Evolutionary conservation across 2,797 vertebrate species (phyloP).

Genomic region (Borostomias antarcticus): DNA sequence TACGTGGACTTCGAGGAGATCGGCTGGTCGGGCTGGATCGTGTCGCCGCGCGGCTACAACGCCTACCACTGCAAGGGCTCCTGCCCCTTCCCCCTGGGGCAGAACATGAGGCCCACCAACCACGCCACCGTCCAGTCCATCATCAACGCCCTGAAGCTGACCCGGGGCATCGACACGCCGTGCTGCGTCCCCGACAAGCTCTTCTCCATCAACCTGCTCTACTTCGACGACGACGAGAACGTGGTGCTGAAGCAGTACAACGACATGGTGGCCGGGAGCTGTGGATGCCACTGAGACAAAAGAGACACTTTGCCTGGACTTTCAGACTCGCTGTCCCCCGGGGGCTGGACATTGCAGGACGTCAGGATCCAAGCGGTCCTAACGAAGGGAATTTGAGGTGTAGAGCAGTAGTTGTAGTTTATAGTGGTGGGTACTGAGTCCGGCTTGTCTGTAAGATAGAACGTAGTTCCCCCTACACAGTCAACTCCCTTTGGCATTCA

Average conservation of each 20-base stretch:
- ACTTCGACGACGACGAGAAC: constrained; percentile 86
- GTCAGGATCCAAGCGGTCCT: no score
- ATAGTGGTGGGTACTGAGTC: not conserved
- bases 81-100: constrained; percentile 82
- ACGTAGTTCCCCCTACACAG: not conserved
- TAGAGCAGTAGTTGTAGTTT: not conserved
- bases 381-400: not conserved
- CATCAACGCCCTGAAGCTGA: constrained; percentile 83
- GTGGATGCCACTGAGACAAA: constrained; percentile 81
- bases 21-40: constrained; percentile 80
- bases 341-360: not conserved
- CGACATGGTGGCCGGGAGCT: constrained; percentile 87
- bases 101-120: constrained; percentile 83
- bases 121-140: constrained; percentile 85
- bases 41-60: constrained; percentile 80
- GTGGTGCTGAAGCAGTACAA: constrained; percentile 87
- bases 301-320: no score
- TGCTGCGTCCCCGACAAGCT: constrained; percentile 87
- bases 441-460: not conserved
- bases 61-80: constrained; percentile 79
- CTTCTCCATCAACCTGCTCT: constrained; percentile 85
- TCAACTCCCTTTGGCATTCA: constrained; percentile 19
- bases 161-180: constrained; percentile 75
- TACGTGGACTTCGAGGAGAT: constrained; percentile 81
- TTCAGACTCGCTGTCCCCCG: no score